Base-by-base conservation (phyloP, 1,140 invertebrate species). In the Lordiphosa mommai region DNA sequence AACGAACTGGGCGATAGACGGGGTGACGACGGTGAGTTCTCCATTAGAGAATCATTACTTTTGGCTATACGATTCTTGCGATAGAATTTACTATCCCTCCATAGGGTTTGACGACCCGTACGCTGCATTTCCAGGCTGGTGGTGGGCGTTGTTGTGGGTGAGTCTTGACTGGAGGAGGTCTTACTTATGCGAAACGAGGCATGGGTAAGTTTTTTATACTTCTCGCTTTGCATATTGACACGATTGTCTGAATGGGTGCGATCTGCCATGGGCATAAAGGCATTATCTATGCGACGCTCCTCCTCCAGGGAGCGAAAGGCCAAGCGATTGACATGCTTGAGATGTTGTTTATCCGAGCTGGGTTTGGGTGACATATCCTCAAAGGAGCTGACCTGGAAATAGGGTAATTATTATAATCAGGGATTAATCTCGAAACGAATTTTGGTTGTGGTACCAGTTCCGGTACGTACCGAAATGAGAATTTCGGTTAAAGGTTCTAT, bases 171-270 rank as follows among this genome's bases (percentile, higher is more conserved):
- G 4, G 86, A 70, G 4, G 86, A 70, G 1, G 80, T 86, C 50
- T 88, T 85, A 47, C 86, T 88, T 4, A 88, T 88, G 43, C 86
- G 79, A 13, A 89, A 89, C 7, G 87, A 88, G 38, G 86, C 68
- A 29, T 89, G 88, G 9, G 88, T 89, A 5, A 89, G 61, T 47
- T 89, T 89, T 43, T 89, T 89, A 29, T 89, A 88, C 47, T 89
- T 89, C 43, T 89, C 88, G 17, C 72, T 84, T 48, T 89, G 88
- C 69, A 86, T 79, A 12, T 88, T 87, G 16, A 88, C 87, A 16
- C 86, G 79, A 69, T 88, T 88, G 47, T 88, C 87, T n/a, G 87
- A 88, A 30, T 87, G 77, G n/a, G 87, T 88, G 41, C 87, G 87
- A 68, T 88, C 87, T 1, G 63, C 52, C 56, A 89, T 88, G 9